Evolutionary conservation across 1,140 invertebrate genomes (phyloP).

Genomic region (Penaeus vannamei): DNA sequence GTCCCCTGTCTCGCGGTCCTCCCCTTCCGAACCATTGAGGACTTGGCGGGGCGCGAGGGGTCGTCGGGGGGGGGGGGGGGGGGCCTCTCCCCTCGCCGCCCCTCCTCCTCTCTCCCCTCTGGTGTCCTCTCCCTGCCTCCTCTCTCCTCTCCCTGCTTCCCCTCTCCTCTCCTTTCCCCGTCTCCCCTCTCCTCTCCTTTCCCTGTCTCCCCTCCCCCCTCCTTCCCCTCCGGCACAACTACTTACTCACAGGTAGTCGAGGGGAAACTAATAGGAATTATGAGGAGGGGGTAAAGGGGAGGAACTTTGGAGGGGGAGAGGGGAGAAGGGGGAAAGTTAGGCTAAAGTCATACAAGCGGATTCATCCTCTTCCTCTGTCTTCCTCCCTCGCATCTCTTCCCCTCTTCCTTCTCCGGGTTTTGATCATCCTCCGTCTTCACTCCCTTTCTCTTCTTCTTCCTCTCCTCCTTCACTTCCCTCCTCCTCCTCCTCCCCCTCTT

Average conservation of each 20-base stretch:
- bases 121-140: not conserved
- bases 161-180: not conserved
- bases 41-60: constrained; percentile 10
- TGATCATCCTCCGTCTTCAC: no score
- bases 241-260: constrained; percentile 49
- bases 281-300: constrained; percentile 26
- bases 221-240: constrained; percentile 42
- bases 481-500: not conserved
- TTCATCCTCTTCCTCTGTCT: constrained; percentile 39
- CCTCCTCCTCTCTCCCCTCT: not conserved
- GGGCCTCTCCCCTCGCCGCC: not conserved
- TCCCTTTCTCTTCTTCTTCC: not conserved
- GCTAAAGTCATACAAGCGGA: not conserved
- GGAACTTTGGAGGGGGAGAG: not conserved
- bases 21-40: not conserved
- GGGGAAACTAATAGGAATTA: constrained; percentile 54
- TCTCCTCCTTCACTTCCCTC: not conserved
- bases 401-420: not conserved
- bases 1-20: constrained; percentile 3
- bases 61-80: not conserved
- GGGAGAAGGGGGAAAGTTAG: constrained; percentile 8
- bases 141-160: not conserved
- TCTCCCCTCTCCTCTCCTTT: not conserved
- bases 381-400: constrained; percentile 3
- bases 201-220: no score